Evolutionary conservation across 2,797 vertebrate species (phyloP).

Genomic region (Gymnoscopelus microlampas): DNA sequence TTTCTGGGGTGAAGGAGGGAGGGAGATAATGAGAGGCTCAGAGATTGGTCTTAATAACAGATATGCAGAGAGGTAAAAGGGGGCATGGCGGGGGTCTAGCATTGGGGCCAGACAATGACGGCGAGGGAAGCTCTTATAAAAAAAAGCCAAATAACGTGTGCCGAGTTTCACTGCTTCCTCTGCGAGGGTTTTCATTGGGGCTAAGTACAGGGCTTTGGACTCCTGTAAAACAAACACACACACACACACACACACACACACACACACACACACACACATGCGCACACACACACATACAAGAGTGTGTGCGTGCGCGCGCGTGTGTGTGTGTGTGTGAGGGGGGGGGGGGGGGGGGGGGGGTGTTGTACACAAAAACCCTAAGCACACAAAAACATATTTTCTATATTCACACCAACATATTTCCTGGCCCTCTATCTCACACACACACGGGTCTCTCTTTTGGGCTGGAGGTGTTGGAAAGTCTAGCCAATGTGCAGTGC

Average conservation of each 20-base stretch:
- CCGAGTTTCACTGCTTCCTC: conserved; percentile 78
- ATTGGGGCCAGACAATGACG: conserved; percentile 77
- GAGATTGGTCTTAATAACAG: conserved; percentile 81
- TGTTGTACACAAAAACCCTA: too few species aligned
- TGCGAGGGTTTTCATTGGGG: conserved; percentile 73
- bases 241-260: conserved; percentile 24
- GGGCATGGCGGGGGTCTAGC: conserved; percentile 71
- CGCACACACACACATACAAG: too few species aligned
- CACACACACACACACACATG: conserved; percentile 24
- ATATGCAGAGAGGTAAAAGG: conserved; percentile 72
- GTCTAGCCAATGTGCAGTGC: conserved; percentile 48
- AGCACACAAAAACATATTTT: too few species aligned
- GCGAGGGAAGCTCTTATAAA: conserved; percentile 77
- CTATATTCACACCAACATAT: too few species aligned
- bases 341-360: too few species aligned
- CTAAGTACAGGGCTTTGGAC: conserved; percentile 80
- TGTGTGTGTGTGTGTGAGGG: too few species aligned
- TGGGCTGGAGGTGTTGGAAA: conserved; percentile 64
- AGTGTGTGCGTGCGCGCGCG: too few species aligned
- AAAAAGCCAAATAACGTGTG: conserved; percentile 74
- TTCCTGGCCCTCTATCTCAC: neutral
- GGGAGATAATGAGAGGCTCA: conserved; percentile 76
- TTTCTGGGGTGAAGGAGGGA: conserved; percentile 50
- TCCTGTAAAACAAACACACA: conserved; percentile 69
- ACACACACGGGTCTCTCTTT: conserved; percentile 43